phyloP scores from a whole-genome alignment of 1,140 invertebrate species.

The Camponotus vicinus region DNA sequence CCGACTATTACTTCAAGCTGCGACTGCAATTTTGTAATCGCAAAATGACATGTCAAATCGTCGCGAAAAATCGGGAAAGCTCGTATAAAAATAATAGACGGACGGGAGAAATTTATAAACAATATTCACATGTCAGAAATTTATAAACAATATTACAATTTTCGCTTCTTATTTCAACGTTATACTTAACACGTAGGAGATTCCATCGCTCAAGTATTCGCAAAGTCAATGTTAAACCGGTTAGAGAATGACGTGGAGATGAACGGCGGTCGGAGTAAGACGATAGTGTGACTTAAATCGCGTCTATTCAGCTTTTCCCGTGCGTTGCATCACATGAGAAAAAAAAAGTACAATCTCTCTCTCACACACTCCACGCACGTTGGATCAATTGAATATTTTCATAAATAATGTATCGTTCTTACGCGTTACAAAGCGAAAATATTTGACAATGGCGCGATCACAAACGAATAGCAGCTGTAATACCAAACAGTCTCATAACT shows the following conservation, averaged over 20 bases:
- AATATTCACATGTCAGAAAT: not conserved
- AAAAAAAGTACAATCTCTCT: not conserved
- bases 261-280: not conserved
- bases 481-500: slow-evolving; percentile 55
- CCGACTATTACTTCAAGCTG: slow-evolving; percentile 29
- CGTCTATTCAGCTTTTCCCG: not conserved
- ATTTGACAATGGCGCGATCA: slow-evolving; percentile 34
- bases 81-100: not conserved
- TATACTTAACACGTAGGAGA: not conserved
- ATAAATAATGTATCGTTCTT: not conserved
- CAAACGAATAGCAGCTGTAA: slow-evolving; percentile 52
- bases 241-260: not conserved
- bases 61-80: not conserved
- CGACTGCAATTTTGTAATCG: slow-evolving; percentile 32
- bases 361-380: not conserved
- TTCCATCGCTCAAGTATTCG: not conserved
- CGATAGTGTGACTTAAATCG: not conserved
- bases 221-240: not conserved
- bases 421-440: not conserved
- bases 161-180: too few relatives aligned
- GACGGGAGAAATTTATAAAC: not conserved
- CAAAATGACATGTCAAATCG: slow-evolving; percentile 16
- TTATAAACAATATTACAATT: not conserved
- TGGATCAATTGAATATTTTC: slow-evolving; percentile 22
- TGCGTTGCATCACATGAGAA: not conserved